Percentiles rank a stretch among this genome's conserved stretches.
Evolutionary conservation across 2,113 vertebrate species (phyloP).

Genomic region (Bubo bubo): DNA sequence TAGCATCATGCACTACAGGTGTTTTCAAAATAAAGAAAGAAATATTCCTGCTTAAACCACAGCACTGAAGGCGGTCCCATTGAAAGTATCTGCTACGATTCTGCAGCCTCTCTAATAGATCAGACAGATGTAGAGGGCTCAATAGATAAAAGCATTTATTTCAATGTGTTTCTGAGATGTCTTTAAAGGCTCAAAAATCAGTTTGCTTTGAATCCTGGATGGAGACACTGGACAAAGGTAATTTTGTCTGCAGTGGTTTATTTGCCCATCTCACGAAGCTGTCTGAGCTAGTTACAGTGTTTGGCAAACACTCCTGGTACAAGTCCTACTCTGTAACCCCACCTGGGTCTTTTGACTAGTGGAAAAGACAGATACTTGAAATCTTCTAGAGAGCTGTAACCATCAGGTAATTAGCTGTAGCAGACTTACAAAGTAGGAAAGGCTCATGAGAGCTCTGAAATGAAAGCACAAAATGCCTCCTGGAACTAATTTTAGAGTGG

Average conservation of each 20-base stretch:
- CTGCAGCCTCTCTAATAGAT: neutral
- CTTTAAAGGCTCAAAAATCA: neutral
- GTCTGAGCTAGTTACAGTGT: neutral
- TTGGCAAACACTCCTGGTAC: constrained; percentile 45
- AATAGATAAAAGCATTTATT: neutral
- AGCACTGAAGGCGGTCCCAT: neutral
- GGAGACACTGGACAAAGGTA: neutral
- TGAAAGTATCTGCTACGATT: neutral
- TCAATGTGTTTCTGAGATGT: neutral
- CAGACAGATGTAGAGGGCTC: neutral
- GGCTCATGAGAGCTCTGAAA: constrained; percentile 51
- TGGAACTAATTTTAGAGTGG: constrained; percentile 59
- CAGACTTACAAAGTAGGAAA: constrained; percentile 26
- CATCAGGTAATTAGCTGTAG: constrained; percentile 59
- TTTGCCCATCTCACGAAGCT: neutral
- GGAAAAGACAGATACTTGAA: constrained; percentile 53
- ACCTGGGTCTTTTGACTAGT: constrained; percentile 6
- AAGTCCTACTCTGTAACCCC: neutral
- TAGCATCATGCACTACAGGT: neutral
- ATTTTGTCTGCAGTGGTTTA: constrained; percentile 14
- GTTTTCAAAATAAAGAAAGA: neutral
- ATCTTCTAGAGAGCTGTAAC: constrained; percentile 18
- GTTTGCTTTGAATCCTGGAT: neutral
- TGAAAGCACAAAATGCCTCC: constrained; percentile 48
- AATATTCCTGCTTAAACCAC: neutral